These are phyloP conservation scores for Equus przewalskii DNA, from an alignment of 2,113 vertebrate species.

Conservation along the genomic window DNA sequence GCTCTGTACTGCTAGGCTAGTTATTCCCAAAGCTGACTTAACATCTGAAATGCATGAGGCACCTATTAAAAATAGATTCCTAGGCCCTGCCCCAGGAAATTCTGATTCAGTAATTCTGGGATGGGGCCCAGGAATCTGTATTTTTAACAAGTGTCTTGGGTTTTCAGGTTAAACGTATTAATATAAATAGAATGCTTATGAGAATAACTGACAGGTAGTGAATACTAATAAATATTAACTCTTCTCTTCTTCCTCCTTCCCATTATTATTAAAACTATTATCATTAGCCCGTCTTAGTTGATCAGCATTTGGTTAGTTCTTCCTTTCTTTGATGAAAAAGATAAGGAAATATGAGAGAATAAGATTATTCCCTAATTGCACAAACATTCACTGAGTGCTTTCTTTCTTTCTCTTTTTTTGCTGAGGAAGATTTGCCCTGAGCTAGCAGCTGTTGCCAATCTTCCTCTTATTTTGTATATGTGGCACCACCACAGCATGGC, in stretches of 20 bases:
- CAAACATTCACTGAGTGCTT: not conserved
- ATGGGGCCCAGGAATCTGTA: not conserved
- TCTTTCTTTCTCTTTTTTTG: not conserved
- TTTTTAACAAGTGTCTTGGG: not conserved
- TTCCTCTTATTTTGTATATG: no score
- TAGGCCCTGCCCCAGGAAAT: not conserved
- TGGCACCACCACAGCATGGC: no score
- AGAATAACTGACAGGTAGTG: not conserved
- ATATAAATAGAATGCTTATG: not conserved
- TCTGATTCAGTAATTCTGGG: not conserved
- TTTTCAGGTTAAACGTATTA: constrained; percentile 28
- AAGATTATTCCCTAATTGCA: not conserved
- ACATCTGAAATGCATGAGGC: not conserved
- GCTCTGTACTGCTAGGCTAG: not conserved
- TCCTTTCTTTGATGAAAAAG: not conserved
- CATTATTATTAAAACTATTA: not conserved
- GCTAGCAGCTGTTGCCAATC: no score
- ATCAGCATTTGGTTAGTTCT: not conserved
- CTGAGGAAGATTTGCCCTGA: no score
- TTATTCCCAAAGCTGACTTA: constrained; percentile 39
- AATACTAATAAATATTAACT: not conserved
- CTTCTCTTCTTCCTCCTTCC: not conserved
- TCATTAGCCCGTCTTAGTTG: not conserved
- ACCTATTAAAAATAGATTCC: constrained; percentile 47
- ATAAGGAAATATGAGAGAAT: constrained; percentile 14